Conservation (phyloP, 2,797 vertebrate species). For the Nannoperca australis region DNA sequence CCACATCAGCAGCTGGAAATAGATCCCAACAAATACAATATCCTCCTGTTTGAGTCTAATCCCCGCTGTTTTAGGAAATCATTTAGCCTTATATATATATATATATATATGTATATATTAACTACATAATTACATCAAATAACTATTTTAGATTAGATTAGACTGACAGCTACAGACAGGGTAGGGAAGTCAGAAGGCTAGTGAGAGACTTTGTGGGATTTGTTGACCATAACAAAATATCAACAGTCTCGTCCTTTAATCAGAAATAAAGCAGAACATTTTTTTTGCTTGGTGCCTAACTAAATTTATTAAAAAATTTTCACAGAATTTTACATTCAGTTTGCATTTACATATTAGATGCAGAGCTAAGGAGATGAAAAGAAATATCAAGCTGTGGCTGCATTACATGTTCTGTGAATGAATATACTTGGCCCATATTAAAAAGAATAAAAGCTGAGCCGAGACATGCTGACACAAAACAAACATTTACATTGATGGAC, state of each 20-base stretch:
- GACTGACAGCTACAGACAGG: background rate
- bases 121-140: background rate
- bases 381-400: conserved; percentile 12
- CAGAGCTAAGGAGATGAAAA: conserved; percentile 25
- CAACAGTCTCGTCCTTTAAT: background rate
- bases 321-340: background rate
- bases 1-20: conserved; percentile 10
- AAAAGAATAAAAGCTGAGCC: background rate
- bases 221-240: background rate
- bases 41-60: background rate
- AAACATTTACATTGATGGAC: background rate
- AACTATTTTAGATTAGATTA: background rate
- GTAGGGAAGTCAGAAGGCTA: background rate
- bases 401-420: conserved; percentile 12
- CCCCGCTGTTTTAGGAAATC: background rate
- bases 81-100: background rate
- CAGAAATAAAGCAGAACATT: conserved; percentile 3
- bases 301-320: conserved; percentile 5
- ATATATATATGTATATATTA: background rate
- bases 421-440: background rate
- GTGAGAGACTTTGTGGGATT: background rate
- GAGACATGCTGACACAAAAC: background rate
- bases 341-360: background rate
- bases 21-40: background rate
- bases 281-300: background rate